Percentiles rank a stretch among this genome's conserved stretches.
phyloP scores from a whole-genome alignment of 2,113 vertebrate genomes.

The Connochaetes taurinus region DNA sequence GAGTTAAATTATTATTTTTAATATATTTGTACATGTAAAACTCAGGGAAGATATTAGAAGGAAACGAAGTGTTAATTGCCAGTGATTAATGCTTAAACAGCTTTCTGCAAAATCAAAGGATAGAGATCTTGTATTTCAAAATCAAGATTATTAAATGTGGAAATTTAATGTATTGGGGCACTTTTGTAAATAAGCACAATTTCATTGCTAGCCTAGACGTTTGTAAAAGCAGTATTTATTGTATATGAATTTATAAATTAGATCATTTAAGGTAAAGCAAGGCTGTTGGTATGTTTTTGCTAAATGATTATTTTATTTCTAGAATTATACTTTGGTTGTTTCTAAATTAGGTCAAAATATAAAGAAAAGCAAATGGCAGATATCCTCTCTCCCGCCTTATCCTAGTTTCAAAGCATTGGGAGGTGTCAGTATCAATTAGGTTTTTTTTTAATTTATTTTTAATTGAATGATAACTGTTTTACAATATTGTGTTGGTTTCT shows the following conservation, averaged over 20 bases:
- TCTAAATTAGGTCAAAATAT: conserved; percentile 1
- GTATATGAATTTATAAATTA: background rate
- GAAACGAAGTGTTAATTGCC: conserved; percentile 1
- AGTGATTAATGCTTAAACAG: background rate
- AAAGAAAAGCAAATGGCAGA: background rate
- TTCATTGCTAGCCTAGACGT: background rate
- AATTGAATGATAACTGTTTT: background rate
- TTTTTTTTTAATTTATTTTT: background rate
- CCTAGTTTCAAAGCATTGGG: background rate
- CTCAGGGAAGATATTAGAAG: background rate
- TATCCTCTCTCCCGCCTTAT: background rate
- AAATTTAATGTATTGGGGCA: background rate
- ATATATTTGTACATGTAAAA: background rate
- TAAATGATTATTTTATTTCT: conserved; percentile 21
- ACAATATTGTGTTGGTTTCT: background rate
- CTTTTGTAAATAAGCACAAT: background rate
- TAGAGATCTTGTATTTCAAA: background rate
- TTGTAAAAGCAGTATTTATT: background rate
- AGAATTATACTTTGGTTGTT: background rate
- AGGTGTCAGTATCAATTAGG: background rate
- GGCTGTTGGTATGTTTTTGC: background rate
- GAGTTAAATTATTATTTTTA: background rate
- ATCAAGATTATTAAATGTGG: background rate
- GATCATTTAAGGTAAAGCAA: background rate
- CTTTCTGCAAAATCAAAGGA: background rate